phyloP scores from a whole-genome alignment of 2,888 invertebrate genomes.

The Perizoma flavofasciatum region DNA sequence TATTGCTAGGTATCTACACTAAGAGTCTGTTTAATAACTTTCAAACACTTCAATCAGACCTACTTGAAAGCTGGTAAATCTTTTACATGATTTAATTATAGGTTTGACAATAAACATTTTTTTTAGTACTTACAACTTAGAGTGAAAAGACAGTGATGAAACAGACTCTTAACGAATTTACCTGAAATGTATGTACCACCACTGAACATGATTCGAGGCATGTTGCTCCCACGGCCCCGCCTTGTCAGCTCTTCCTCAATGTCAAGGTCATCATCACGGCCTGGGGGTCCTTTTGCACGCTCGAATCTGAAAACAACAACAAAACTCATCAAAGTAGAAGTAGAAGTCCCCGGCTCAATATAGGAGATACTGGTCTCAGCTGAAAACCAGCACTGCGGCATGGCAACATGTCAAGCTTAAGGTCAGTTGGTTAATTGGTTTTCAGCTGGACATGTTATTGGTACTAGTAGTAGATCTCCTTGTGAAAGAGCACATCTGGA shows the following conservation, averaged over 20 bases:
- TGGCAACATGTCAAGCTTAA: too few relatives aligned
- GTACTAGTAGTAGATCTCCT: too few relatives aligned
- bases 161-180: constrained; percentile 49
- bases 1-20: constrained; percentile 32
- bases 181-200: constrained; percentile 78
- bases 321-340: not conserved
- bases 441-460: too few relatives aligned
- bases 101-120: too few relatives aligned
- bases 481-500: too few relatives aligned
- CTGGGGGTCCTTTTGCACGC: constrained; percentile 92
- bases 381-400: too few relatives aligned
- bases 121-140: constrained; percentile 17
- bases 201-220: constrained; percentile 68
- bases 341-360: too few relatives aligned
- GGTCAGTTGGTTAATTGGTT: too few relatives aligned
- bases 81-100: too few relatives aligned
- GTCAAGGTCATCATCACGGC: constrained; percentile 94
- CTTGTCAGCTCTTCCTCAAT: constrained; percentile 89
- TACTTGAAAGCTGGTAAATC: too few relatives aligned
- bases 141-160: constrained; percentile 34
- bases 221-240: constrained; percentile 83
- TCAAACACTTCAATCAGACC: constrained; percentile 17
- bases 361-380: too few relatives aligned
- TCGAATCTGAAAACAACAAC: constrained; percentile 89
- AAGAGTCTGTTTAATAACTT: constrained; percentile 35